Percentiles rank a stretch among this genome's conserved stretches.
Conservation (phyloP, 2,888 invertebrate genomes). For the Drosophila helvetica region DNA sequence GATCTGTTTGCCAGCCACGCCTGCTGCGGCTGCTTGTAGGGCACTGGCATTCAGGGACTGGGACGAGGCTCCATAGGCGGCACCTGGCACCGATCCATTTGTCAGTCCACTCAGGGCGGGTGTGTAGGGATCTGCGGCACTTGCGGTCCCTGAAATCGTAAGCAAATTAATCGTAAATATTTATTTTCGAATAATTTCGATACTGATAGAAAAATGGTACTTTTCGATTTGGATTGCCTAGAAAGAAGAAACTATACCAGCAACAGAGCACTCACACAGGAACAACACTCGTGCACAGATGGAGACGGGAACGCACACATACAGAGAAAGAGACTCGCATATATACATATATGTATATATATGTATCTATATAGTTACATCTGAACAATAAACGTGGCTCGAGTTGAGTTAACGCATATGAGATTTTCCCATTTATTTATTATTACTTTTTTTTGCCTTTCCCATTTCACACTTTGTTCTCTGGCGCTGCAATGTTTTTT, state of each 20-base stretch:
- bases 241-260: constrained; percentile 39
- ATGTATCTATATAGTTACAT: constrained; percentile 17
- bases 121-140: constrained; percentile 86
- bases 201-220: background rate
- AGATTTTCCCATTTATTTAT: constrained; percentile 50
- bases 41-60: constrained; percentile 87
- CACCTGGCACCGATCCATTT: constrained; percentile 76
- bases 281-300: constrained; percentile 32
- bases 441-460: constrained; percentile 31
- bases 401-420: constrained; percentile 76
- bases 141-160: constrained; percentile 85
- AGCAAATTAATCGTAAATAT: constrained; percentile 15
- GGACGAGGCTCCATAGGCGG: constrained; percentile 70
- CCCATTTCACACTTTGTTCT: constrained; percentile 20
- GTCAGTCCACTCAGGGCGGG: constrained; percentile 83
- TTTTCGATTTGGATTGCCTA: constrained; percentile 7
- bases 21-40: constrained; percentile 89
- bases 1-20: constrained; percentile 94
- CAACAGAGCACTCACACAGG: constrained; percentile 35
- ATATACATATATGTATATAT: constrained; percentile 23
- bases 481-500: constrained; percentile 21
- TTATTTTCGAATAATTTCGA: background rate
- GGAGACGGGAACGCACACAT: constrained; percentile 30
- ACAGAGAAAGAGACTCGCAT: constrained; percentile 31
- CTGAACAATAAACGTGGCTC: constrained; percentile 40